Evolutionary conservation across 2,888 invertebrate species (phyloP), one percentile per base, ranked within the genome.

Genomic region (Agonopterix alstromeriana): DNA sequence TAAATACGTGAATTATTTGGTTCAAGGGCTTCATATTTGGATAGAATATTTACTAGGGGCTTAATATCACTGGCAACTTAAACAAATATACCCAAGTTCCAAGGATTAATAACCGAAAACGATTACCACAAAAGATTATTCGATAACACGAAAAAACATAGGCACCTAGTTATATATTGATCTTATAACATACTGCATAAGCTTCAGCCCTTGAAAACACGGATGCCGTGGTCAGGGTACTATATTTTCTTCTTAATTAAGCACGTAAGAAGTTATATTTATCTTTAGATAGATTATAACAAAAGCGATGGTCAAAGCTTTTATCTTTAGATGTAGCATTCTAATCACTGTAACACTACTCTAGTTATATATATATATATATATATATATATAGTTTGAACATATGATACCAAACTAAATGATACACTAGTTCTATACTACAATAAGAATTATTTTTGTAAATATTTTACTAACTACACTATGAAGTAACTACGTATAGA

Each of bases 321-420:
- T 9, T 38, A 38, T 38, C 38, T 38, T 3, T n/a, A n/a, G 9
- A 38, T 3, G 38, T 38, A 38, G 38, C 9, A 38, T 38, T 38
- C 38, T n/a, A 38, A 38, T 38, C n/a, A 11, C 42, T 8, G 10
- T 46, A 67, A 61, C 63, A 64, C 65, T 64, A 60, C 52, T 56
- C 41, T 51, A 52, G 49, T 54, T 51, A 48, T 60, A 56, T 52
- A 42, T n/a, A n/a, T n/a, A n/a, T n/a, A n/a, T n/a, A n/a, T n/a
- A n/a, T n/a, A n/a, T n/a, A n/a, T n/a, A n/a, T n/a, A n/a, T n/a
- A 53, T 54, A 53, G 50, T 54, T 46, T 60, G 59, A 58, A 63
- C 60, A 60, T 73, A 69, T 63, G 59, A 70, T 61, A 70, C 70
- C 74, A 75, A 75, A 74, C 73, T 69, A 57, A 69, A 62, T 54